A percentile compares a stretch with the other conserved stretches of the same genome.
Evolutionary conservation across 1,140 invertebrate genomes (phyloP).

Genomic region (Drosophila seguyi): DNA sequence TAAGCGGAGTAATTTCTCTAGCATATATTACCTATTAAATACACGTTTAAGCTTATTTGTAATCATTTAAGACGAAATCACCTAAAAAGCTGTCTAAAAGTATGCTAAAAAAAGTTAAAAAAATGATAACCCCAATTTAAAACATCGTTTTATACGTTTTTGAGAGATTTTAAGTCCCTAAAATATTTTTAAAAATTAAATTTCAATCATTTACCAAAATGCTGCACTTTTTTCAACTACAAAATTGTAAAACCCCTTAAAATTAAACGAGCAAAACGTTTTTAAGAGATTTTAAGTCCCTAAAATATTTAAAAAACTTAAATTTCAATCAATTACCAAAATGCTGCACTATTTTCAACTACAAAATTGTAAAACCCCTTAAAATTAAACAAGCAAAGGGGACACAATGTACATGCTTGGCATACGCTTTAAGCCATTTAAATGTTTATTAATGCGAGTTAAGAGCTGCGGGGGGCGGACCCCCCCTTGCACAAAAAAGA

Average conservation of each 20-base stretch:
- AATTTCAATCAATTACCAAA: background rate
- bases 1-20: too few species aligned
- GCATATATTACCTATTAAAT: too few species aligned
- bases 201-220: background rate
- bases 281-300: background rate
- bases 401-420: conserved; percentile 4
- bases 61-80: too few species aligned
- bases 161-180: background rate
- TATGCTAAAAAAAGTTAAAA: background rate
- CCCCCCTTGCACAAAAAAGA: too few species aligned
- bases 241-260: too few species aligned
- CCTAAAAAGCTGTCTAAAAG: background rate
- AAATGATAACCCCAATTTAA: background rate
- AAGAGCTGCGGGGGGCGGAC: too few species aligned
- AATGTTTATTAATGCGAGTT: conserved; percentile 8
- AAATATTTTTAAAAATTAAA: background rate
- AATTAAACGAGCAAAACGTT: background rate
- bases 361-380: too few species aligned
- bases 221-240: background rate
- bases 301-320: background rate
- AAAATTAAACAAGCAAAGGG: background rate
- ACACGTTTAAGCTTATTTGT: too few species aligned
- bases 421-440: conserved; percentile 10
- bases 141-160: background rate
- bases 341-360: background rate